Base-by-base conservation (phyloP, 2,888 invertebrate genomes). In the Amorpha juglandis region DNA sequence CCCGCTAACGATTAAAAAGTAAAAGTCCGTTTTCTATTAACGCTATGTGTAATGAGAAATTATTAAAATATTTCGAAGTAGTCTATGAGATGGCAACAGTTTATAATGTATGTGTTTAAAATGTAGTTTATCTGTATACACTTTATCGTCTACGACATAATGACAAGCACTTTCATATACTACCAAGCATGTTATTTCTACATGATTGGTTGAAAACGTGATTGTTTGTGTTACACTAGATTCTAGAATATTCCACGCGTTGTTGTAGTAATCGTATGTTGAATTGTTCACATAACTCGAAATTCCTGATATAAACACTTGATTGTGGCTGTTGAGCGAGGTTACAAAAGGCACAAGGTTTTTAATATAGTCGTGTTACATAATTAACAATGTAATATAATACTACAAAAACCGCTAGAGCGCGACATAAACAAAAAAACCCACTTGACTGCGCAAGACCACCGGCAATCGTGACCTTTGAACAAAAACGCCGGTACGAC, bases 391-490 rank as follows among this genome's bases (percentile, higher is more conserved):
- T 12, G 38, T 35, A 58, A 58, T 58, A 58, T 21, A 58, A 58
- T 58, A 58, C 58, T 21, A 58, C n/a, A 50, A 38, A 65, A 58
- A 35, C 64, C 58, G 58, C 58, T 58, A 48, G 48, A 65, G 14
- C 58, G 47, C 35, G 48, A 55, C 58, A 42, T 42, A 58, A 58
- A 58, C 58, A 58, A 42, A 48, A 48, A 64, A 33, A 12, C 0
- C 33, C 35, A 58, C 55, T 64, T 47, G 48, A 33, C 65, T 66
- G 58, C 64, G 68, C 53, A 70, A 63, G 63, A 68, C 67, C 65
- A 62, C 9, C 19, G 50, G 50, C 9, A 16, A 19, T 19, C 50
- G 50, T 71, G 70, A 74, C 69, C 74, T 74, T 73, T 73, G 68
- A 48, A 52, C 45, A 63, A 42, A 52, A 55, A 66, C 11, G 19